Percentiles rank a stretch among this genome's conserved stretches.
Evolutionary conservation across 2,888 invertebrate genomes (phyloP).

Genomic region (Ashinkailepas kermadecensis): DNA sequence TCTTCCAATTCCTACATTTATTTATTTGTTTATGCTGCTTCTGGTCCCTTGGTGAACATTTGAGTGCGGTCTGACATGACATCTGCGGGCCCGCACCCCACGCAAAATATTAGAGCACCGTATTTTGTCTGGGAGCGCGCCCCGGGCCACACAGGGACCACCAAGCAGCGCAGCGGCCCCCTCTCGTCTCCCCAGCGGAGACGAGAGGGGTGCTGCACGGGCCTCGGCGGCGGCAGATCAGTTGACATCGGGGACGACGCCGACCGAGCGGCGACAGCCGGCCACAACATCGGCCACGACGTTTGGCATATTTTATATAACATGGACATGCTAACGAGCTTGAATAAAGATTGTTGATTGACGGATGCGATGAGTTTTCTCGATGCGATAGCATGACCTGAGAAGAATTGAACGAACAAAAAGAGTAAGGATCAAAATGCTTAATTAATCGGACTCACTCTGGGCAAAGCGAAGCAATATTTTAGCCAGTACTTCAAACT

Average conservation of each 20-base stretch:
- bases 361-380: no score
- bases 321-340: slow-evolving; percentile 5
- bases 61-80: background rate
- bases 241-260: background rate
- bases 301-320: background rate
- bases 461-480: no score
- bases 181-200: background rate
- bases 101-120: slow-evolving; percentile 19
- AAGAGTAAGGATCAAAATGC: no score
- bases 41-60: slow-evolving; percentile 20
- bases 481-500: no score
- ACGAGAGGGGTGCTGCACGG: background rate
- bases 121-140: background rate
- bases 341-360: slow-evolving; percentile 11
- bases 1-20: background rate
- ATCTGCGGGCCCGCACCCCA: background rate
- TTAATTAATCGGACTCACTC: no score
- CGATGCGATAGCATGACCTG: no score
- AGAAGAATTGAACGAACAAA: no score
- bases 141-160: slow-evolving; percentile 12
- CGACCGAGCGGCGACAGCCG: no score
- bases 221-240: background rate
- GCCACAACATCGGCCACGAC: no score
- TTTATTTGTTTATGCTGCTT: slow-evolving; percentile 12
- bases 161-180: background rate